A percentile compares a stretch with the other conserved stretches of the same genome.
Evolutionary conservation across 1,140 invertebrate species (phyloP).

Genomic region (Cepaea nemoralis): DNA sequence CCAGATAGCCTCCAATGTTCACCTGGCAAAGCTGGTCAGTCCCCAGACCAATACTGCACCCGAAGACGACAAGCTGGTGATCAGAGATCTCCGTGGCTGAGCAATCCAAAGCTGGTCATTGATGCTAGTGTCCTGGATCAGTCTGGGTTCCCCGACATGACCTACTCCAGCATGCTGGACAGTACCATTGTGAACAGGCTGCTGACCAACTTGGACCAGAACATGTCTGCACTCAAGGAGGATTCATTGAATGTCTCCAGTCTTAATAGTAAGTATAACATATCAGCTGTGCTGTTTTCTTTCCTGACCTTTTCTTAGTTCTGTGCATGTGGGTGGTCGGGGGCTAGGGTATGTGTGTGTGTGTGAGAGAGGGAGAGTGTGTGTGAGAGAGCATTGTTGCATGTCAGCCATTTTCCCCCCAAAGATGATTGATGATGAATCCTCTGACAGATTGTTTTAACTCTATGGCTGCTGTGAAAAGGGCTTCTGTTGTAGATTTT

Average conservation of each 20-base stretch:
- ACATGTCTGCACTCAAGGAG: slow-evolving; percentile 26
- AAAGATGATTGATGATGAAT: no score
- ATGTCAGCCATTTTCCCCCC: no score
- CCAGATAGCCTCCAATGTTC: not conserved
- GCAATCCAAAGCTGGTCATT: not conserved
- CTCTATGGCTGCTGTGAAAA: no score
- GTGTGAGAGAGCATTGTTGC: no score
- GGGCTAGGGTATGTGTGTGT: no score
- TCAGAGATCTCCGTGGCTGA: not conserved
- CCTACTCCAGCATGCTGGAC: slow-evolving; percentile 41
- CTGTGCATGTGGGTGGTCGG: no score
- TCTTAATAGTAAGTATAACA: slow-evolving; percentile 15
- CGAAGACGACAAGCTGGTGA: not conserved
- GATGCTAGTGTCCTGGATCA: slow-evolving; percentile 18
- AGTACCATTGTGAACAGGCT: slow-evolving; percentile 29
- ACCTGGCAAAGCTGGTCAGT: not conserved
- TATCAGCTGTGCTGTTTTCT: not conserved
- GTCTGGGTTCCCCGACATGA: slow-evolving; percentile 16
- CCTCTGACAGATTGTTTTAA: no score
- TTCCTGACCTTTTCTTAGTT: no score
- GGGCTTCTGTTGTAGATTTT: no score
- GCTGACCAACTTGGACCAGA: slow-evolving; percentile 34
- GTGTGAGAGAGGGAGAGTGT: no score
- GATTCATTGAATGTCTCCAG: slow-evolving; percentile 10
- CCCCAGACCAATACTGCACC: not conserved